These are phyloP conservation scores for Eremobia ochroleuca DNA, from an alignment of 2,888 invertebrate species.

Conservation along the genomic window DNA sequence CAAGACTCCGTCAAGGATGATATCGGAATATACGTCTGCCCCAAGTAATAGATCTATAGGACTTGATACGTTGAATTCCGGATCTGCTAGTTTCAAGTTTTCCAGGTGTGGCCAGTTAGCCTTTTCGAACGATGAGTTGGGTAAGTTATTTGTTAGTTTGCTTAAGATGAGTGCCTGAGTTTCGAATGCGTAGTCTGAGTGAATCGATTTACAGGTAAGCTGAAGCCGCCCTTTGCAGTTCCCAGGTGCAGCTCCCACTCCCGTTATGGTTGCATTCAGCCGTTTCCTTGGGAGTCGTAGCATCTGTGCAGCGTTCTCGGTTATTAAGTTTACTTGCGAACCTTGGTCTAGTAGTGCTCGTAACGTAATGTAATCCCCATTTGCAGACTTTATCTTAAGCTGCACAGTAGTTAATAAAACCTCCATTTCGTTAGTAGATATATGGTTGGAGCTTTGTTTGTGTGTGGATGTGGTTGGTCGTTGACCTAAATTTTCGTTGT, in stretches of 20 bases:
- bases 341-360: constrained; percentile 8
- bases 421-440: not conserved
- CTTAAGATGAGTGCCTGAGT: constrained; percentile 9
- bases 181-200: constrained; percentile 11
- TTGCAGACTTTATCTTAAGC: not conserved
- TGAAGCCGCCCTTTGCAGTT: constrained; percentile 3
- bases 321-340: constrained; percentile 16
- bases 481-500: not conserved
- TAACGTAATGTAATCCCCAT: not conserved
- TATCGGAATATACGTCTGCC: not conserved
- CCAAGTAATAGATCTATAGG: constrained; percentile 14
- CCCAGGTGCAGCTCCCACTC: not conserved
- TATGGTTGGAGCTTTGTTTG: not conserved
- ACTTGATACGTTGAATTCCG: not conserved
- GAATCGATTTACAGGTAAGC: constrained; percentile 10
- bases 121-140: constrained; percentile 1
- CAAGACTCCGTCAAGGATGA: no score
- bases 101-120: constrained; percentile 12
- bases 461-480: not conserved
- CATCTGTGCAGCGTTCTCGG: constrained; percentile 23
- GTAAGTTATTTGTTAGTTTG: constrained; percentile 20
- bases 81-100: constrained; percentile 16
- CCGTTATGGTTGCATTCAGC: not conserved
- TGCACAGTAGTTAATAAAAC: constrained; percentile 2
- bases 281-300: not conserved